Evolutionary conservation across 2,888 invertebrate species (phyloP), one percentile per base, ranked within the genome.

Genomic region (Limnephilus rhombicus): DNA sequence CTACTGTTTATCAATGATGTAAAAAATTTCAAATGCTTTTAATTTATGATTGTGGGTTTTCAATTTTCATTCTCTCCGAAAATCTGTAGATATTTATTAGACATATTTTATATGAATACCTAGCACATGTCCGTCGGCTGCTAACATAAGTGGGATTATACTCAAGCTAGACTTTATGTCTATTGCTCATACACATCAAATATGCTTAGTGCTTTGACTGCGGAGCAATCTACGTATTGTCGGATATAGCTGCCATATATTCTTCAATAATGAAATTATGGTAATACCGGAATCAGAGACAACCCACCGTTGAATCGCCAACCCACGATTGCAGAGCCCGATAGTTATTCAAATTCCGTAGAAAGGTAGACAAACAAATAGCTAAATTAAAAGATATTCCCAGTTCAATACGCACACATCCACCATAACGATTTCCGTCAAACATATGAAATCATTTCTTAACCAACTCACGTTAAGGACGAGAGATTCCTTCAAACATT

Each of bases 321-420:
- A 68, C 68, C 68, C 24, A 68, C 68, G 68, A 24, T 68, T 68
- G 34, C 29, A 15, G 3, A 83, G 82, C 7, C 29, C 1, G 82
- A 31, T 34, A 83, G 34, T 83, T 83, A 83, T 83, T 83, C 34
- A 83, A 83, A 83, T 83, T 18, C 13, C 82, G 29, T 31, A 82
- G 13, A 29, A 34, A 82, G 31, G 82, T 82, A 82, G 82, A 82
- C 82, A 68, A 68, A 68, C n/a, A 68, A 24, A 68, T 68, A n/a
- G 68, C 5, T 68, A n/a, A 68, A 24, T 68, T 68, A 68, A 68
- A 41, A 68, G 24, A n/a, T 68, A 68, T 68, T 68, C 68, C 68
- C 24, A 68, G 68, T 68, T 68, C 9, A 68, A 68, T 68, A 68
- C 68, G 24, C 68, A 68, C 7, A 68, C 68, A 68, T 68, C 24